Evolutionary conservation across 1,140 invertebrate species (phyloP).

Genomic region (Chlorops oryzae): DNA sequence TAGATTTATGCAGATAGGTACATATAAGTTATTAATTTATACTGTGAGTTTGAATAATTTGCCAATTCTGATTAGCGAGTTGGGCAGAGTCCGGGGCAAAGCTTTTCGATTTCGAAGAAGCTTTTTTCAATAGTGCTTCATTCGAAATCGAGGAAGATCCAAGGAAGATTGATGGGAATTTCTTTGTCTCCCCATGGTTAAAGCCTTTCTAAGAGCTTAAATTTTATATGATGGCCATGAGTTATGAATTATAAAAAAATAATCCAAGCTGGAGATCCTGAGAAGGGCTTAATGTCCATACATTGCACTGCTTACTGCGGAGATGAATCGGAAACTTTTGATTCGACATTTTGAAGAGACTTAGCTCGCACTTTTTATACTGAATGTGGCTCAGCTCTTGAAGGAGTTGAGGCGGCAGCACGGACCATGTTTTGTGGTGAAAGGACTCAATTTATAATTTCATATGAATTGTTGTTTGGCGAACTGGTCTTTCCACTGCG

Average conservation of each 20-base stretch:
- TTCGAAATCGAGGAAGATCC: conserved; percentile 20
- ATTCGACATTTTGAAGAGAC: conserved; percentile 56
- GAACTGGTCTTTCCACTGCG: conserved; percentile 58
- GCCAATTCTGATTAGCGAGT: too few relatives aligned
- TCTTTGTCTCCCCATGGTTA: conserved; percentile 32
- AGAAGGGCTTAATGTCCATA: conserved; percentile 48
- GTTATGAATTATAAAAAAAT: conserved; percentile 27
- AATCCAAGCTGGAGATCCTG: conserved; percentile 47
- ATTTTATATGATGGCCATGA: conserved; percentile 22
- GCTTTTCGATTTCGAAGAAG: conserved; percentile 22
- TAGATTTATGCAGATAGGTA: too few relatives aligned
- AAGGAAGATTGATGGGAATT: conserved; percentile 11
- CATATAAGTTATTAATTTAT: too few relatives aligned
- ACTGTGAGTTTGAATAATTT: too few relatives aligned
- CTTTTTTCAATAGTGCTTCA: conserved; percentile 18
- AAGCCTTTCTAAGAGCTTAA: conserved; percentile 33
- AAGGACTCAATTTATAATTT: conserved; percentile 61
- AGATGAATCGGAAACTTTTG: conserved; percentile 61
- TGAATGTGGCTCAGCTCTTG: conserved; percentile 49
- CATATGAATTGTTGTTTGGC: conserved; percentile 60
- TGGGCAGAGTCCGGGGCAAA: conserved; percentile 23
- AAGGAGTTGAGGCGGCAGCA: conserved; percentile 61
- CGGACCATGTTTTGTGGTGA: conserved; percentile 62
- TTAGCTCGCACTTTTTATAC: conserved; percentile 48
- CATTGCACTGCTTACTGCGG: conserved; percentile 66